phyloP scores from a whole-genome alignment of 2,888 invertebrate species.

The Plebejus anna region DNA sequence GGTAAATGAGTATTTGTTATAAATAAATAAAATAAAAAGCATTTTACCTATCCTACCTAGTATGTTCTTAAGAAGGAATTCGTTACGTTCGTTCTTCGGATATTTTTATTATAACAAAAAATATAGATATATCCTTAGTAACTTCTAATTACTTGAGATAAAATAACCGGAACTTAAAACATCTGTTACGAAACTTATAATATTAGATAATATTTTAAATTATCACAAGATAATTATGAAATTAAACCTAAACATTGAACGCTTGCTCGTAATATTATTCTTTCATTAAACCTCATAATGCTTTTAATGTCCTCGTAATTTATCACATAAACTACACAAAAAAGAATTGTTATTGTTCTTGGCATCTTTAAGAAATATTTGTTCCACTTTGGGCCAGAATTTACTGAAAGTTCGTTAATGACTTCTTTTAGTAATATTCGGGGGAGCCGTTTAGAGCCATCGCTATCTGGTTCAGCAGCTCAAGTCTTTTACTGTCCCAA shows the following conservation, averaged over 20 bases:
- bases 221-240: background rate
- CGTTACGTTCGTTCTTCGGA: too few relatives aligned
- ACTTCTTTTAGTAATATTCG: conserved; percentile 70
- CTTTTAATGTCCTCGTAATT: conserved; percentile 45
- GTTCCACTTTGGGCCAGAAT: conserved; percentile 58
- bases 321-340: conserved; percentile 46
- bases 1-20: background rate
- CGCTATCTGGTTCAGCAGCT: conserved; percentile 65
- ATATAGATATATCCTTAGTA: too few relatives aligned
- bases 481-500: conserved; percentile 54
- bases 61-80: too few relatives aligned
- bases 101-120: too few relatives aligned
- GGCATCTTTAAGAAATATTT: conserved; percentile 66
- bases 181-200: background rate
- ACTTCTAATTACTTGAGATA: too few relatives aligned
- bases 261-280: background rate
- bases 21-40: too few relatives aligned
- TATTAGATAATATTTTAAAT: background rate
- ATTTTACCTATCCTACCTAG: too few relatives aligned
- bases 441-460: conserved; percentile 59
- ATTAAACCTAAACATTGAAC: conserved; percentile 12
- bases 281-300: conserved; percentile 21
- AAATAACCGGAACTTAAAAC: background rate
- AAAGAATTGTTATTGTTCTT: conserved; percentile 57
- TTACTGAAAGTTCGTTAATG: conserved; percentile 68